phyloP scores from a whole-genome alignment of 2,888 invertebrate species.

The Perdita meconis region DNA sequence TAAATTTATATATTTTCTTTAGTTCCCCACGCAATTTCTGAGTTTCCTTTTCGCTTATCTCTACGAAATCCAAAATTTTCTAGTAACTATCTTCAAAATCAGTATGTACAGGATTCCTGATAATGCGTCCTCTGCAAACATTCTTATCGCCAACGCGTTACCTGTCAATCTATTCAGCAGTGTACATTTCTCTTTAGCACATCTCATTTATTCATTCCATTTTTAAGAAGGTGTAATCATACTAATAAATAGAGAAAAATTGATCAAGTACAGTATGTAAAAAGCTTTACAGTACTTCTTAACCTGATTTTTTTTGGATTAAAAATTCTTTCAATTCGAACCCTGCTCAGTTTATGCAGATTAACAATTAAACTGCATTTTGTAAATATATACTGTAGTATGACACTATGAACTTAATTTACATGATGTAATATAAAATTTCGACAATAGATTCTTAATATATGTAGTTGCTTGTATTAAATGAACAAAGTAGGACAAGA shows the following conservation, averaged over 20 bases:
- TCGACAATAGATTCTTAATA: no score
- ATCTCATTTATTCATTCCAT: conserved; percentile 25
- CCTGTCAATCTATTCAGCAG: conserved; percentile 44
- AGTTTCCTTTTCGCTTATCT: no score
- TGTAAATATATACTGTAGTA: no score
- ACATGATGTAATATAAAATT: no score
- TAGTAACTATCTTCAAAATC: conserved; percentile 49
- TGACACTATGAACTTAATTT: no score
- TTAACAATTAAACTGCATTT: no score
- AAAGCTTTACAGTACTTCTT: no score
- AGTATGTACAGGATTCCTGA: conserved; percentile 33
- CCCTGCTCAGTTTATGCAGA: no score
- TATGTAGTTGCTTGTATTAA: no score
- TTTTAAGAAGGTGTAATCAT: neutral
- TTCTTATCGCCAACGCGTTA: conserved; percentile 41
- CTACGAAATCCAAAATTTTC: conserved; percentile 27
- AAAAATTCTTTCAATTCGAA: no score
- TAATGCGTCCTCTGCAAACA: conserved; percentile 56
- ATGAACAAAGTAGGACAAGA: no score
- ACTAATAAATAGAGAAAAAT: neutral
- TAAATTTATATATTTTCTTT: neutral
- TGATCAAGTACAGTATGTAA: neutral
- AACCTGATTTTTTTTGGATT: no score
- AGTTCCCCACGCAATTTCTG: neutral
- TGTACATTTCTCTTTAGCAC: conserved; percentile 22